A percentile compares a stretch with the other conserved stretches of the same genome.
These are phyloP conservation scores for Chaetoderma sp. DNA, from an alignment of 2,888 invertebrate genomes.

Conservation along the genomic window DNA sequence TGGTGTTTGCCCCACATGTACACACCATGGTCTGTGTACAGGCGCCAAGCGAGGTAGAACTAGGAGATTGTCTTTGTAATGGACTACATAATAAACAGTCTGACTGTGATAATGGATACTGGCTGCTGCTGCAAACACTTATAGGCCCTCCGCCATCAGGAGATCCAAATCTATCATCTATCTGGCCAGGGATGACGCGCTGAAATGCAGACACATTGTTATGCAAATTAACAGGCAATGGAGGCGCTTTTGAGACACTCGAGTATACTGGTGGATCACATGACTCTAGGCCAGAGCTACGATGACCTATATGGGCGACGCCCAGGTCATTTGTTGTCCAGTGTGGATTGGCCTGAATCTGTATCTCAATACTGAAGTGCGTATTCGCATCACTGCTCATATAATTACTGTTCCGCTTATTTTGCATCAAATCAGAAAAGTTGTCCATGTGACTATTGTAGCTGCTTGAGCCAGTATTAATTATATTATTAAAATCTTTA, in stretches of 20 bases:
- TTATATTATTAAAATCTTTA: slow-evolving; percentile 57
- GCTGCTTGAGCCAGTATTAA: slow-evolving; percentile 51
- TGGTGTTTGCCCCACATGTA: slow-evolving; percentile 25
- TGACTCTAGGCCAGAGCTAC: too few species aligned
- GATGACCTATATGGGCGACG: too few species aligned
- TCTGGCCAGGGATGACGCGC: slow-evolving; percentile 16
- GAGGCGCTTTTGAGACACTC: background rate
- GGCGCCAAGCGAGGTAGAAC: slow-evolving; percentile 34
- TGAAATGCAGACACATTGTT: background rate
- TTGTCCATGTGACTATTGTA: slow-evolving; percentile 15
- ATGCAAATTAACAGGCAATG: background rate
- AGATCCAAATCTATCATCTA: slow-evolving; percentile 33
- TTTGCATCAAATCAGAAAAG: background rate
- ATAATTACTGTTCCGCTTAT: slow-evolving; percentile 39
- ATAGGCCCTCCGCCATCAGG: background rate
- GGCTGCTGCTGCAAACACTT: slow-evolving; percentile 2
- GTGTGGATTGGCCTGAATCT: slow-evolving; percentile 46
- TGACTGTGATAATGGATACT: slow-evolving; percentile 2
- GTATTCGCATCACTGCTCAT: slow-evolving; percentile 53
- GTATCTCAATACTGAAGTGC: slow-evolving; percentile 57
- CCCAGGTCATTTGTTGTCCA: background rate
- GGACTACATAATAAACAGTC: slow-evolving; percentile 18
- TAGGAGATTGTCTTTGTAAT: slow-evolving; percentile 26
- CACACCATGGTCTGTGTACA: slow-evolving; percentile 49
- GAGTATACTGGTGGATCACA: background rate